phyloP scores from a whole-genome alignment of 2,797 vertebrate genomes.

The Dendrocincla tyrannina region DNA sequence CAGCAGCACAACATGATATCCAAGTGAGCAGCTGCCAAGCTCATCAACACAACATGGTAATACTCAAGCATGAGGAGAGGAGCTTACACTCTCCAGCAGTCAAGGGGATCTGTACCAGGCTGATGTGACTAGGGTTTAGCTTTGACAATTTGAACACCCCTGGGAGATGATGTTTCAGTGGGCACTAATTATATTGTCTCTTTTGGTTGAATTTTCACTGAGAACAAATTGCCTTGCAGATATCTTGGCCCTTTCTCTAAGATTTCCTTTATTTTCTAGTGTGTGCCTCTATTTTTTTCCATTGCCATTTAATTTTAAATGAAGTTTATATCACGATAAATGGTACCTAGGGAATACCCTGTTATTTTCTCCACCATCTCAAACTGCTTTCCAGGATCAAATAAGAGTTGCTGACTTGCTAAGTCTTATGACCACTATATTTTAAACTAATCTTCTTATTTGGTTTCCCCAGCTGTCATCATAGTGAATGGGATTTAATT shows the following conservation, averaged over 20 bases:
- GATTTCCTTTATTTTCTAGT: not conserved
- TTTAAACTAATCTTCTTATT: slow-evolving; percentile 48
- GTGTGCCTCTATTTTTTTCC: not conserved
- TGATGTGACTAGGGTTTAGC: not conserved
- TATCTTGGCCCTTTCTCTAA: not conserved
- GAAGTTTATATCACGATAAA: not conserved
- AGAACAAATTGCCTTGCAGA: not conserved
- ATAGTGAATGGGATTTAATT: slow-evolving; percentile 49
- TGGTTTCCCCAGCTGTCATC: slow-evolving; percentile 5
- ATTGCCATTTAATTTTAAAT: not conserved
- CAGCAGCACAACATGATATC: not conserved
- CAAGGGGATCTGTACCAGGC: not conserved
- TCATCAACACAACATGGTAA: not conserved
- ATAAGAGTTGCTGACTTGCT: not conserved
- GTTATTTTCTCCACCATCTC: not conserved
- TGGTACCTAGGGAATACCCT: not conserved
- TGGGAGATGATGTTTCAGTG: not conserved
- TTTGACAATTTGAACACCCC: not conserved
- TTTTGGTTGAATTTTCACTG: not conserved
- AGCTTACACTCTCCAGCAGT: not conserved
- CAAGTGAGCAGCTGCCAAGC: slow-evolving; percentile 29
- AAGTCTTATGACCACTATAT: not conserved
- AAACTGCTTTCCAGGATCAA: slow-evolving; percentile 17
- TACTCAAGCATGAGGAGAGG: not conserved
- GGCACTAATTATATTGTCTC: not conserved